phyloP scores from a whole-genome alignment of 2,113 vertebrate genomes.

The Alexandromys fortis region DNA sequence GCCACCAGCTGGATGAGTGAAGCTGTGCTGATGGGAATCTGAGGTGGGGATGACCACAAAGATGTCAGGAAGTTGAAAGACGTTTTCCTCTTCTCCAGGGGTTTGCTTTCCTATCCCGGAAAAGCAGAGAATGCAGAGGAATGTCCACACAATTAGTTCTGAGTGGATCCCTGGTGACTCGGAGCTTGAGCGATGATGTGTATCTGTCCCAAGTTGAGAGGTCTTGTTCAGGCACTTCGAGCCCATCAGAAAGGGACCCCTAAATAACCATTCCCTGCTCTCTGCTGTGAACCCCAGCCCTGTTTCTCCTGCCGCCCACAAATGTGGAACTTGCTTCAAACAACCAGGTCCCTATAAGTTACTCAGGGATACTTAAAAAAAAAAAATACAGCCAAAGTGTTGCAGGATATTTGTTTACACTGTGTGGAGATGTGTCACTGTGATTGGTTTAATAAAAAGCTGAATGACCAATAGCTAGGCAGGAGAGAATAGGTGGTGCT shows the following conservation, averaged over 20 bases:
- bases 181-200: neutral
- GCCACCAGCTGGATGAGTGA: neutral
- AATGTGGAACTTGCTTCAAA: neutral
- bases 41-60: neutral
- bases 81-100: neutral
- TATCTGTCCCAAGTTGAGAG: neutral
- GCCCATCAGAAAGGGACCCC: neutral
- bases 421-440: no score
- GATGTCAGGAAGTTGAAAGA: neutral
- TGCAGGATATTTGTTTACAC: no score
- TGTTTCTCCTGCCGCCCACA: accelerated
- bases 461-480: no score
- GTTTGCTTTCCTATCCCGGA: neutral
- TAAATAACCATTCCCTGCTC: neutral
- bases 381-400: no score
- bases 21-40: neutral
- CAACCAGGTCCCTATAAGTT: neutral
- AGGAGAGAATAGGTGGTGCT: no score
- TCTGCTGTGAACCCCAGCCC: neutral
- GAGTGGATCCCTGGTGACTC: neutral
- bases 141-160: neutral
- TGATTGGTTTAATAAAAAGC: no score
- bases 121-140: neutral
- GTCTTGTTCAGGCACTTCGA: neutral
- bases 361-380: no score